Conservation (phyloP, 2,888 invertebrate species). For the Epistrophe eligans region DNA sequence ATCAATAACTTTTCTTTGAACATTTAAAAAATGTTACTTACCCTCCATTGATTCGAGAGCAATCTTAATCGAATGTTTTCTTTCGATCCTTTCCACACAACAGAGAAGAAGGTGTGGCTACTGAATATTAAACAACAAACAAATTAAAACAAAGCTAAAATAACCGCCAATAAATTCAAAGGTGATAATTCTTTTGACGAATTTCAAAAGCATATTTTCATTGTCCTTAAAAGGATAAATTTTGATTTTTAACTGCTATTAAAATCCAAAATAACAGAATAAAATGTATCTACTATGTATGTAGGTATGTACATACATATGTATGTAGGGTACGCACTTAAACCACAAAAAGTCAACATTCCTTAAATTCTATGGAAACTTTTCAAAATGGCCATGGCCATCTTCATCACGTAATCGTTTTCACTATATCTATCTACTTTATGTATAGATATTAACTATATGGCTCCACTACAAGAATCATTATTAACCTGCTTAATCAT, state of each 20-base stretch:
- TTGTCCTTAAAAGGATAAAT: too few species aligned
- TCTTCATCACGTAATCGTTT: conserved; percentile 29
- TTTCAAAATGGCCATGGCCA: background rate
- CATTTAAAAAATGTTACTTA: background rate
- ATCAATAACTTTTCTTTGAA: background rate
- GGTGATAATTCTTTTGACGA: background rate
- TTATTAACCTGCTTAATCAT: conserved; percentile 28
- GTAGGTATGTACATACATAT: too few species aligned
- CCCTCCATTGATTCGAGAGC: background rate
- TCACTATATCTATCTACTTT: background rate
- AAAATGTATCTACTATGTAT: too few species aligned
- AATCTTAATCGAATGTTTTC: background rate
- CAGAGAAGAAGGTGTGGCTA: background rate
- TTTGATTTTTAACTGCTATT: background rate
- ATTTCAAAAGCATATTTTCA: background rate
- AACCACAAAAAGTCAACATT: background rate
- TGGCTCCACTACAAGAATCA: conserved; percentile 11
- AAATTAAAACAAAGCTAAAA: background rate
- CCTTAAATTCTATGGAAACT: background rate
- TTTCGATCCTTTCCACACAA: background rate
- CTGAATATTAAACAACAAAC: background rate
- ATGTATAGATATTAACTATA: too few species aligned
- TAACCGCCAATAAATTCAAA: background rate
- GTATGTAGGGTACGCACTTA: background rate
- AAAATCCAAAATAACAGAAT: background rate